phyloP scores from a whole-genome alignment of 2,113 vertebrate genomes.

The Aldabrachelys gigantea region DNA sequence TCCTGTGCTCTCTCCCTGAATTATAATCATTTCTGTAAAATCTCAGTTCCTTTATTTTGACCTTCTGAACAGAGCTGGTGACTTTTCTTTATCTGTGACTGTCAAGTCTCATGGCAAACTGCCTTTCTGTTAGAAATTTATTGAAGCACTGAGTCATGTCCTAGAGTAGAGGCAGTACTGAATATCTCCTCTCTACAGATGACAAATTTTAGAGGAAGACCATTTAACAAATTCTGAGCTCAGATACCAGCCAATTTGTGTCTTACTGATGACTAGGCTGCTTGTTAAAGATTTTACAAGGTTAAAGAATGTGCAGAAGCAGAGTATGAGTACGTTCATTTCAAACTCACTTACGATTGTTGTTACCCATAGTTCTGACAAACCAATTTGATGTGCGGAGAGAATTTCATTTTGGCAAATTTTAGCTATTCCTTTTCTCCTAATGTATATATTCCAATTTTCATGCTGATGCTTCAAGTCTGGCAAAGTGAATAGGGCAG shows the following conservation, averaged over 20 bases:
- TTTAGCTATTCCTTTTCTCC: background rate
- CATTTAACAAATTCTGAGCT: background rate
- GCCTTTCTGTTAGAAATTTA: background rate
- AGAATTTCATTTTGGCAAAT: background rate
- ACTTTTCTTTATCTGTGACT: background rate
- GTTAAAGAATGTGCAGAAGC: background rate
- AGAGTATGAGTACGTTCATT: background rate
- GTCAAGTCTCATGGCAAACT: background rate
- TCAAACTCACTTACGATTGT: background rate
- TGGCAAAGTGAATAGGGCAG: background rate
- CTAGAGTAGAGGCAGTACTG: background rate
- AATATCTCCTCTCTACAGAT: background rate
- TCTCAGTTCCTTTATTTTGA: constrained; percentile 11
- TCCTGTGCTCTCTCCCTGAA: background rate
- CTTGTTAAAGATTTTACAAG: background rate
- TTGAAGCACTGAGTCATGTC: background rate
- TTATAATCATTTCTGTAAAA: background rate
- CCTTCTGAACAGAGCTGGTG: background rate
- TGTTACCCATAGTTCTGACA: background rate
- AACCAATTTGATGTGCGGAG: background rate
- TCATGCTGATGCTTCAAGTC: background rate
- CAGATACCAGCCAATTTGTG: background rate
- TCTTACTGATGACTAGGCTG: background rate
- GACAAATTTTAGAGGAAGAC: background rate
- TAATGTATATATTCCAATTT: background rate